Conservation (phyloP, 2,113 vertebrate species). For the Brachypodius melanocephalos region DNA sequence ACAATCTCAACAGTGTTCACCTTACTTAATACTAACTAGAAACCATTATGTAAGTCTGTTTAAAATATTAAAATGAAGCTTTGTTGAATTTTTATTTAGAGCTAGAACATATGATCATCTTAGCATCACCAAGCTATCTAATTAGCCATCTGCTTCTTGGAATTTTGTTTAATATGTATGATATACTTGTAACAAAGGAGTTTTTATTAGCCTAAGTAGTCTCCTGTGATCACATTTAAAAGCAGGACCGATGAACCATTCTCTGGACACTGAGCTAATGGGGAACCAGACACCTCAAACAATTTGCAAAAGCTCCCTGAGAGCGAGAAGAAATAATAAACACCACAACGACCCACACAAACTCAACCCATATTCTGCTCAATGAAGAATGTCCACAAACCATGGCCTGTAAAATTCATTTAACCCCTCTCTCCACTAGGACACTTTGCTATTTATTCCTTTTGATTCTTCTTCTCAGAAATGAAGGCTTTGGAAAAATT, state of each 20-base stretch:
- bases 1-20: neutral
- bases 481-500: rapidly evolving
- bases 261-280: neutral
- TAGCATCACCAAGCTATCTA: conserved; percentile 37
- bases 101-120: conserved; percentile 43
- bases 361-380: neutral
- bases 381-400: neutral
- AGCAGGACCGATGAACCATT: neutral
- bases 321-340: neutral
- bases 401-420: neutral
- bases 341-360: neutral
- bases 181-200: conserved; percentile 19
- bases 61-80: conserved; percentile 32
- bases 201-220: neutral
- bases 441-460: neutral
- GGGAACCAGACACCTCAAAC: neutral
- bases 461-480: neutral
- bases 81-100: conserved; percentile 66
- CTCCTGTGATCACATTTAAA: neutral
- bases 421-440: neutral
- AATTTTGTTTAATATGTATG: conserved; percentile 35
- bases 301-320: neutral
- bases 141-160: conserved; percentile 54
- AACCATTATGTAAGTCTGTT: conserved; percentile 45
- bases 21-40: conserved; percentile 13